Base-by-base conservation (phyloP, 2,113 vertebrate species). In the Scomber japonicus region DNA sequence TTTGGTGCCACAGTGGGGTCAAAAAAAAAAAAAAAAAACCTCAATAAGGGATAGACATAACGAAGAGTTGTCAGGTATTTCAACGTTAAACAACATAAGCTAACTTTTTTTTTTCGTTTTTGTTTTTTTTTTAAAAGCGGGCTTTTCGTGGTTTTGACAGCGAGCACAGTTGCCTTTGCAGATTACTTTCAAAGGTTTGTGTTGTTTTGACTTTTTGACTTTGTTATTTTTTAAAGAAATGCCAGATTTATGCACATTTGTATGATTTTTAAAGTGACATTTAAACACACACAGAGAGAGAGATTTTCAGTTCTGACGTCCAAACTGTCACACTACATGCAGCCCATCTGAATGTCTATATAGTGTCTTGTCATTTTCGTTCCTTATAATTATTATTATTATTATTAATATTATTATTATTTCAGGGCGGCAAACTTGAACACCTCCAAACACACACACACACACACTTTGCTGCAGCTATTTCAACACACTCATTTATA, bases 221-320 rank as follows among this genome's bases (percentile, higher is more conserved):
- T 71, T 60, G 48, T 49, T 55, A 44, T 11, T 40, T 40, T 40
- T 40, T 9, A 40, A 40, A 40, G n/a, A 53, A 57, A 73, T 44
- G 35, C 44, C 71, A 71, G 30, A 71, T 51, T 24, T 56, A 56
- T 79, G 62, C 84, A 83, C 60, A 73, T 73, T 76, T 81, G 21
- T 77, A 76, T 19, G 24, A 15, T 68, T 48, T 66, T 17, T 19
- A 31, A 63, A 76, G 78, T n/a, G 51, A 61, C 49, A 12, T 40
- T 51, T 15, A 45, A 15, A 44, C 31, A 35, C 31, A 35, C 24
- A 24, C 1, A 35, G 31, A 35, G 31, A 7, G 2, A 66, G 24
- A 78, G 24, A 35, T 3, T 15, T 69, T 1, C 30, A 14, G 11
- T 57, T 48, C 54, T 61, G 40, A 69, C 67, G n/a, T 66, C 24